Conservation (phyloP, 2,113 vertebrate species). For the Hippocampus mohnikei region DNA sequence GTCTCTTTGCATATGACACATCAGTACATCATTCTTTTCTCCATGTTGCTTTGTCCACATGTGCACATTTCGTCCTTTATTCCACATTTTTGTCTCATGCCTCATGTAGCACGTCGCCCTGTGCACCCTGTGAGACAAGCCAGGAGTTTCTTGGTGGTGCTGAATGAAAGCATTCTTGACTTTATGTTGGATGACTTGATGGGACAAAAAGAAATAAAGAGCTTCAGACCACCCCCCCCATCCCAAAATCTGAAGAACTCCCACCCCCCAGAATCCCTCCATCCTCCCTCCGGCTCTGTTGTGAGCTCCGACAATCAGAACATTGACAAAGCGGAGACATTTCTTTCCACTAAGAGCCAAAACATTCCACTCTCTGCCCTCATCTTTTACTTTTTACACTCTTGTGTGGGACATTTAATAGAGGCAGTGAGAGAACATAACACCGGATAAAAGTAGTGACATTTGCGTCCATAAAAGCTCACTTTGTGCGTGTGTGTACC, state of each 20-base stretch:
- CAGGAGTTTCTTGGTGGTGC: background rate
- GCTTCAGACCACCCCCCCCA: background rate
- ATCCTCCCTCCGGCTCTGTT: background rate
- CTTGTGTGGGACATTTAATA: background rate
- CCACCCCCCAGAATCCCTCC: background rate
- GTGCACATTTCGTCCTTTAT: background rate
- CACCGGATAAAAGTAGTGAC: background rate
- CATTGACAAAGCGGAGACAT: background rate
- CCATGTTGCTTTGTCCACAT: background rate
- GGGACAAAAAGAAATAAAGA: conserved; percentile 1
- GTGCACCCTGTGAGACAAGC: background rate
- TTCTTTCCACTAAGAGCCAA: background rate
- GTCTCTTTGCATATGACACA: background rate
- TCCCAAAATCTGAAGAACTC: background rate
- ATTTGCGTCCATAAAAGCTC: background rate
- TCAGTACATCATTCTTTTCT: background rate
- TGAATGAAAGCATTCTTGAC: conserved; percentile 5
- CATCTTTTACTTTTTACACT: background rate
- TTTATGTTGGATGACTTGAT: background rate
- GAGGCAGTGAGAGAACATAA: background rate
- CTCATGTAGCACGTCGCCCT: background rate
- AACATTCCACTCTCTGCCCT: background rate
- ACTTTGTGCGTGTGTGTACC: background rate
- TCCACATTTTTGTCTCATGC: background rate
- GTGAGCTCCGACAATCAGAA: conserved; percentile 5